Conservation (phyloP, 2,113 vertebrate genomes). For the Rhea pennata region DNA sequence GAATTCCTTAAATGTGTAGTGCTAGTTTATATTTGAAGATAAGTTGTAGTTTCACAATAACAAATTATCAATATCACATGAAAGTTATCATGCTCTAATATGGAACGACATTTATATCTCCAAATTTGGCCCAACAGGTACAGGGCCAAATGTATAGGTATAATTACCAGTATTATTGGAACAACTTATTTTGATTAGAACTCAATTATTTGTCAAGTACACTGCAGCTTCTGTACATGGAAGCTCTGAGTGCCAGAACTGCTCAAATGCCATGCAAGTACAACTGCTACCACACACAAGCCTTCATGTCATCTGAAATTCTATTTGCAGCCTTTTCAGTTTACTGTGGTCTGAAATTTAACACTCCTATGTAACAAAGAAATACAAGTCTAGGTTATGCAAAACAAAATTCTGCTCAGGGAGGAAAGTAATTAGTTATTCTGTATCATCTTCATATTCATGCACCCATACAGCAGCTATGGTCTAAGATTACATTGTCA, state of each 20-base stretch:
- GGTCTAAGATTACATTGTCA: background rate
- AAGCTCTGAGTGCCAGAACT: background rate
- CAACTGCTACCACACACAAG: background rate
- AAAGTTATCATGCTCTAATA: background rate
- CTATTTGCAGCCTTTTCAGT: background rate
- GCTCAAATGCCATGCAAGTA: background rate
- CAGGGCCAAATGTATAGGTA: background rate
- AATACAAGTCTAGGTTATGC: background rate
- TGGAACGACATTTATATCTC: background rate
- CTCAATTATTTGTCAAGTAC: background rate
- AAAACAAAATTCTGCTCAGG: background rate
- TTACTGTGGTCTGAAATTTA: background rate
- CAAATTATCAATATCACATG: too few relatives aligned
- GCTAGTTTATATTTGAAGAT: background rate
- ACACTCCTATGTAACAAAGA: background rate
- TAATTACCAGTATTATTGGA: background rate
- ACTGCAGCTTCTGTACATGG: background rate
- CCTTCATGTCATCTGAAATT: background rate
- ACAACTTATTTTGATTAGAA: background rate
- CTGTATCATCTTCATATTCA: constrained; percentile 8
- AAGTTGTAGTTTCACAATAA: background rate
- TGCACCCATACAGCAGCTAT: constrained; percentile 9
- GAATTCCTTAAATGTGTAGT: background rate
- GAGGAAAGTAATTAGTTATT: constrained; percentile 21
- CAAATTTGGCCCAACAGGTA: background rate